Evolutionary conservation across 1,140 invertebrate genomes (phyloP).

Genomic region (Atta cephalotes): DNA sequence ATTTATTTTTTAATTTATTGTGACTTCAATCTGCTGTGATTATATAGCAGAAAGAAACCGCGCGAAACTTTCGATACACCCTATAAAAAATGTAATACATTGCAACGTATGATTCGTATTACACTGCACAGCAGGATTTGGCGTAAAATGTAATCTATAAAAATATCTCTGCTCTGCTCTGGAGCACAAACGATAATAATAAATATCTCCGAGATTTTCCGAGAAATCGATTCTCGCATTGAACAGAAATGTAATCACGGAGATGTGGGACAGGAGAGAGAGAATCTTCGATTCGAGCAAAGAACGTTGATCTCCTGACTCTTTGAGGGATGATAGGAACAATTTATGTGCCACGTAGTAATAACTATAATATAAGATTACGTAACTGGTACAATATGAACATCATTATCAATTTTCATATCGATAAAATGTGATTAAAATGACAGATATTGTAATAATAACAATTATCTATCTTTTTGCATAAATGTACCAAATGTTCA

Average conservation of each 20-base stretch:
- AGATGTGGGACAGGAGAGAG: background rate
- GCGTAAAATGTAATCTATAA: slow-evolving; percentile 75
- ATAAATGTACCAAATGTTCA: background rate
- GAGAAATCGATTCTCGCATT: slow-evolving; percentile 33
- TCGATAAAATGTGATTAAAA: slow-evolving; percentile 4
- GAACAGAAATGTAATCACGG: slow-evolving; percentile 32
- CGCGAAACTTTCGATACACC: slow-evolving; percentile 3
- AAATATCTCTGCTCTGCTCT: slow-evolving; percentile 74
- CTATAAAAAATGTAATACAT: slow-evolving; percentile 58
- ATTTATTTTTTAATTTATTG: background rate
- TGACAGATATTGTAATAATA: background rate
- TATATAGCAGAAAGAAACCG: background rate
- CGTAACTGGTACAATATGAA: background rate
- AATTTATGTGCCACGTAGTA: slow-evolving; percentile 13
- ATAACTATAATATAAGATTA: background rate
- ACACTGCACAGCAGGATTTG: slow-evolving; percentile 63
- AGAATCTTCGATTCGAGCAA: slow-evolving; percentile 14
- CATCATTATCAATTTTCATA: background rate
- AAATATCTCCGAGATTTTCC: slow-evolving; percentile 3
- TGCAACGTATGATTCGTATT: slow-evolving; percentile 65
- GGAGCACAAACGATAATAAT: slow-evolving; percentile 30
- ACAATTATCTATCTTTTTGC: background rate
- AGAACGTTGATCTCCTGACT: slow-evolving; percentile 3
- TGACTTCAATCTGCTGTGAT: background rate
- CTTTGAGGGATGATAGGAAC: slow-evolving; percentile 1